A percentile compares a stretch with the other conserved stretches of the same genome.
phyloP scores from a whole-genome alignment of 2,888 invertebrate genomes.

The Eupithecia tripunctaria region DNA sequence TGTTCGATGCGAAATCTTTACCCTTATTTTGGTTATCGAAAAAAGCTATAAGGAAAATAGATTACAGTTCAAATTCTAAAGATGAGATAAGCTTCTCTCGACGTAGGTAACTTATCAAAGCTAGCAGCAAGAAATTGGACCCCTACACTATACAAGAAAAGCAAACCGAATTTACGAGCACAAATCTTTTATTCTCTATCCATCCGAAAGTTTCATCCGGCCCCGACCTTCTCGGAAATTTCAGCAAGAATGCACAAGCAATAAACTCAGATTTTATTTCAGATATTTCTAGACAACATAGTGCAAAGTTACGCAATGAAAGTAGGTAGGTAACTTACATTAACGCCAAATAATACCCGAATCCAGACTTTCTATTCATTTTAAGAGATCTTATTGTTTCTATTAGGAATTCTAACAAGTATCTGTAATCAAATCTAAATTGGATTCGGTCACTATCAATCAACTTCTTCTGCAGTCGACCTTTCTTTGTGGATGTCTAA shows the following conservation, averaged over 20 bases:
- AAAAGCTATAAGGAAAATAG: not conserved
- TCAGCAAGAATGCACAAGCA: not conserved
- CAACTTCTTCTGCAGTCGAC: constrained; percentile 2
- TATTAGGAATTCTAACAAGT: not conserved
- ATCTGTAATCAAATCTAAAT: not conserved
- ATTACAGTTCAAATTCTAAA: not conserved
- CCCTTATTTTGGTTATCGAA: not conserved
- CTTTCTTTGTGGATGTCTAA: not conserved
- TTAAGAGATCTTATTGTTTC: not conserved
- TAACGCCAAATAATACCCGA: not conserved
- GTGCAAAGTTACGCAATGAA: not conserved
- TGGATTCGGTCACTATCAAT: not conserved
- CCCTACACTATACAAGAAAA: not conserved
- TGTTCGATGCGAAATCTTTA: not conserved
- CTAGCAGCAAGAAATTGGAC: constrained; percentile 7
- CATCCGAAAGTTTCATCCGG: constrained; percentile 15
- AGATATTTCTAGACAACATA: not conserved
- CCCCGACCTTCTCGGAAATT: not conserved
- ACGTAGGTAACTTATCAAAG: not conserved
- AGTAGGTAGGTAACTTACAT: not conserved
- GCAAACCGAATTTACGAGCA: constrained; percentile 7
- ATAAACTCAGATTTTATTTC: not conserved
- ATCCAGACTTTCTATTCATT: not conserved
- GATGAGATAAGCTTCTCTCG: not conserved
- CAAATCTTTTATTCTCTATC: constrained; percentile 21